Conservation (phyloP, 2,113 vertebrate genomes). For the Nycticebus coucang region DNA sequence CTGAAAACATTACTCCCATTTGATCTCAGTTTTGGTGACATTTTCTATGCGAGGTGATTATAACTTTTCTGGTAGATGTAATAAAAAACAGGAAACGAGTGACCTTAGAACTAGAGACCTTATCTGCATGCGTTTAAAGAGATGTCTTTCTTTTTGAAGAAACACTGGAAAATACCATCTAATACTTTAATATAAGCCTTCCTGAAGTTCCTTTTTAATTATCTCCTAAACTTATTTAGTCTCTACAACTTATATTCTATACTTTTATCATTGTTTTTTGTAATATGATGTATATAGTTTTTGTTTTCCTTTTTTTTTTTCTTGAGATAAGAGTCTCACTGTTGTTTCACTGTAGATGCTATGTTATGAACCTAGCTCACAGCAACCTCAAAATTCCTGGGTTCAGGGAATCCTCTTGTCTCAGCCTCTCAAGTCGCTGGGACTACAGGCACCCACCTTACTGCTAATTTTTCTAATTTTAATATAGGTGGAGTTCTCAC, state of each 20-base stretch:
- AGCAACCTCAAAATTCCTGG: no score
- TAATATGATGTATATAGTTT: conserved; percentile 29
- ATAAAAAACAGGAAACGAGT: conserved; percentile 26
- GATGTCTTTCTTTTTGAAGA: conserved; percentile 17
- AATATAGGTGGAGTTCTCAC: no score
- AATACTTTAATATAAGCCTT: conserved; percentile 28
- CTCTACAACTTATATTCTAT: conserved; percentile 38
- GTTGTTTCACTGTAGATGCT: no score
- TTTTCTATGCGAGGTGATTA: conserved; percentile 5
- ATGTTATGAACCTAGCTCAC: no score
- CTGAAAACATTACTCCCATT: conserved; percentile 13
- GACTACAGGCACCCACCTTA: no score
- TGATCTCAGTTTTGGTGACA: background rate
- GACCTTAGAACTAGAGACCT: conserved; percentile 32
- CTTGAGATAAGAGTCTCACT: no score
- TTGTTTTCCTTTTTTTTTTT: background rate
- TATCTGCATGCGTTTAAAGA: background rate
- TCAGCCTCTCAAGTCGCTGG: no score
- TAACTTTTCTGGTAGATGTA: background rate
- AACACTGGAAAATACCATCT: conserved; percentile 29
- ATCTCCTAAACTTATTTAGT: conserved; percentile 21
- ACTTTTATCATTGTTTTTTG: conserved; percentile 29
- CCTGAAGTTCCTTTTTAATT: conserved; percentile 25
- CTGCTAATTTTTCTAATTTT: no score
- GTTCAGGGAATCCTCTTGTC: no score